Base-by-base conservation (phyloP, 1,140 invertebrate genomes). In the Polypedilum pembai region DNA sequence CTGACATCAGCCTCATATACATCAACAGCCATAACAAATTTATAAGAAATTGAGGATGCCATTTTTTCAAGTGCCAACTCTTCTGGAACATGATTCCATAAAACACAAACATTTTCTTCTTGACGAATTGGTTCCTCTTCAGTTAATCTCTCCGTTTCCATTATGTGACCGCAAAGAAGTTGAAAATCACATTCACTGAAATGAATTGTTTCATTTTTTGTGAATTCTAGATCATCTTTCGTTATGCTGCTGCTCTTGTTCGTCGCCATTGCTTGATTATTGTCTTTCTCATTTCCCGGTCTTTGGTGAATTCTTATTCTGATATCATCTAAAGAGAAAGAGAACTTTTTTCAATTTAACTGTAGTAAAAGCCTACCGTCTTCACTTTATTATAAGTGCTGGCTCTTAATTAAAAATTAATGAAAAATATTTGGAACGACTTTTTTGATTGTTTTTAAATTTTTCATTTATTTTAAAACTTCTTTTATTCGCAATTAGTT, bases 11-110 rank as follows among this genome's bases (percentile, higher is more conserved):
- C 82, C 56, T 79, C 81, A n/a, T 84, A 80, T 3, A 81, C 81
- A 77, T 86, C 86, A 3, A 81, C 83, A 0, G 84, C 83, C 80
- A 87, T 84, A 0, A 83, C 78, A 74, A 86, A 83, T 0, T 85
- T 85, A 73, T 86, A 82, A 3, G n/a, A 84, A 78, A 77, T 77
- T 76, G 76, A 78, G 78, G 17, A 78, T 78, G 78, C 82, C 80
- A 75, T 83, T 78, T 8, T 81, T 76, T 76, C 74, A 63, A 86
- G 83, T 12, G 84, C 80, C 21, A 86, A 72, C 73, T 84, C 80
- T 73, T 83, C 82, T 12, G 84, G 84, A n/a, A 84, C 83, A 3
- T 83, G 82, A 0, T 83, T 84, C 84, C 84, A 85, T 75, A 81
- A 83, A 0, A 79, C 80, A 74, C 83, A 85, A 0, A 84, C 83